These are phyloP conservation scores for Heterochromis multidens DNA, from an alignment of 2,113 vertebrate genomes.

Conservation along the genomic window DNA sequence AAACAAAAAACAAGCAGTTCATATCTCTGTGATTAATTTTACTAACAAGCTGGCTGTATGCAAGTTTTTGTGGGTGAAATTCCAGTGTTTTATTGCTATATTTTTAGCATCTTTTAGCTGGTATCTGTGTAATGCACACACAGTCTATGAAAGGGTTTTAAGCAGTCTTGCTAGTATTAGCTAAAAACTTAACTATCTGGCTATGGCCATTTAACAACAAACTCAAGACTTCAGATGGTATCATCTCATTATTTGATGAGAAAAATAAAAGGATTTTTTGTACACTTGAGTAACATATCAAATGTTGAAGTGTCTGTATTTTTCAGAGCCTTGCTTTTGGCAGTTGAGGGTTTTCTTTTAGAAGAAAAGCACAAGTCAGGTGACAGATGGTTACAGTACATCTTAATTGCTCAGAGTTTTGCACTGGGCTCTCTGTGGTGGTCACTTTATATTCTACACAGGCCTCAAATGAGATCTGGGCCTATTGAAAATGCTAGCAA, in stretches of 20 bases:
- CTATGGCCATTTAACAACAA: neutral
- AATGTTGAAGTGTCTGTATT: neutral
- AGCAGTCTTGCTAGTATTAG: neutral
- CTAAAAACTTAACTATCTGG: neutral
- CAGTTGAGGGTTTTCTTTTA: neutral
- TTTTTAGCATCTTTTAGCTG: neutral
- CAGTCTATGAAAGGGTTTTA: neutral
- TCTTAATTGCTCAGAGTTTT: conserved; percentile 1
- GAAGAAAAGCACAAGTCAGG: neutral
- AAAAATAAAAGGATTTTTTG: no score
- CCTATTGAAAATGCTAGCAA: conserved; percentile 11
- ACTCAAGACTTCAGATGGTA: neutral
- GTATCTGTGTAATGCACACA: neutral
- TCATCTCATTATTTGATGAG: no score
- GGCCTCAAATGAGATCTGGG: neutral
- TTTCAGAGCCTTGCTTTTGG: neutral
- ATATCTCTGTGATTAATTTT: no score
- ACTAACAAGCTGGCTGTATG: no score
- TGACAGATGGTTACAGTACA: neutral
- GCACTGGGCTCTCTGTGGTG: neutral
- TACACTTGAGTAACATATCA: no score
- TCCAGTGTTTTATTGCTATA: neutral
- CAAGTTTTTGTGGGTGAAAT: neutral
- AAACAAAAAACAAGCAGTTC: no score
- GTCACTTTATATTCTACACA: neutral